Percentiles rank a stretch among this genome's conserved stretches.
Evolutionary conservation across 2,797 vertebrate genomes (phyloP).

Genomic region (Characodon lateralis): DNA sequence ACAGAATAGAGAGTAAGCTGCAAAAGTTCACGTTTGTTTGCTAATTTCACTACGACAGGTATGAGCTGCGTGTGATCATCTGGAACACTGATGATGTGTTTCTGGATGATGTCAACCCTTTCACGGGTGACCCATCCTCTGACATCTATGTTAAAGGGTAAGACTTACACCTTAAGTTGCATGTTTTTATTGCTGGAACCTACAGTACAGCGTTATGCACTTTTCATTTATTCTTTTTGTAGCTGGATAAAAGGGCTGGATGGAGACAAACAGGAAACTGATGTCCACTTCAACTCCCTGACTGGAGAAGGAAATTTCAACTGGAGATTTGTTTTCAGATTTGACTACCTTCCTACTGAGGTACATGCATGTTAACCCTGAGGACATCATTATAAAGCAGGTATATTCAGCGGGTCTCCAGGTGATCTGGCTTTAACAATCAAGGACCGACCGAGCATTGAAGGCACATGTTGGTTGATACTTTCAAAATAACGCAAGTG

Average conservation of each 20-base stretch:
- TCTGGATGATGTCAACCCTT: constrained; percentile 91
- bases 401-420: neutral
- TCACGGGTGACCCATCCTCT: constrained; percentile 89
- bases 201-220: neutral
- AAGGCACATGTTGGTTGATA: neutral
- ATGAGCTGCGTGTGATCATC: constrained; percentile 91
- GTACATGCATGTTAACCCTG: constrained; percentile 33
- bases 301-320: constrained; percentile 97
- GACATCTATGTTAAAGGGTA: constrained; percentile 97
- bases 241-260: constrained; percentile 96
- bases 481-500: neutral
- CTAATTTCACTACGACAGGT: constrained; percentile 74
- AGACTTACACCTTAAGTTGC: neutral
- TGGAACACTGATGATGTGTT: constrained; percentile 95
- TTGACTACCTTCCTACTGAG: constrained; percentile 92
- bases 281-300: constrained; percentile 95
- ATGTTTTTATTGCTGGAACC: neutral
- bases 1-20: neutral
- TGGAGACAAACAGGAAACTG: constrained; percentile 93
- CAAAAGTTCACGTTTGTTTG: neutral
- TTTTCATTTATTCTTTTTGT: constrained; percentile 33
- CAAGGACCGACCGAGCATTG: neutral
- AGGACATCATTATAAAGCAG: neutral
- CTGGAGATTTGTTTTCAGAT: constrained; percentile 92
- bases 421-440: neutral